Evolutionary conservation across 2,888 invertebrate species (phyloP).

Genomic region (Diachrysia chrysitis): DNA sequence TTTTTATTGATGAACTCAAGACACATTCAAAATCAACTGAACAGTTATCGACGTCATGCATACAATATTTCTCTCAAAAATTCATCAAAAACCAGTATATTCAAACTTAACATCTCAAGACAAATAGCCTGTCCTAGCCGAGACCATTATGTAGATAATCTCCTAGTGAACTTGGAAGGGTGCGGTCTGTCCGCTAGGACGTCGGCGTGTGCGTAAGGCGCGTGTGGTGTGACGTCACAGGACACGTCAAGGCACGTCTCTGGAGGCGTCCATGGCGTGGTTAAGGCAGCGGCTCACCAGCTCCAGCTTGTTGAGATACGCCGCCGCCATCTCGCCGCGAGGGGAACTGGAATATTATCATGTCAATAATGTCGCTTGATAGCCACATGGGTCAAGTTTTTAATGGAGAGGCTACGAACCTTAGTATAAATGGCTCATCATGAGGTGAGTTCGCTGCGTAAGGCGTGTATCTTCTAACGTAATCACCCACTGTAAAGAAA

Average conservation of each 20-base stretch:
- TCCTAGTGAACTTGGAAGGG: too few species aligned
- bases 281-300: constrained; percentile 74
- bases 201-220: constrained; percentile 11
- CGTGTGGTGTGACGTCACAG: constrained; percentile 6
- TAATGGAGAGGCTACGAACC: constrained; percentile 60
- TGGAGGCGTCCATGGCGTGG: constrained; percentile 68
- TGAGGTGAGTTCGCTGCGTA: constrained; percentile 69
- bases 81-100: constrained; percentile 29
- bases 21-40: neutral
- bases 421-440: constrained; percentile 76
- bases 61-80: constrained; percentile 22
- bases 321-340: constrained; percentile 72
- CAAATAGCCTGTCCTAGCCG: neutral
- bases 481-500: constrained; percentile 67
- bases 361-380: neutral
- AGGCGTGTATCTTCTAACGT: constrained; percentile 67
- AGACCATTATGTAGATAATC: too few species aligned
- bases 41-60: constrained; percentile 14
- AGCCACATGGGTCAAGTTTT: neutral
- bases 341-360: constrained; percentile 65
- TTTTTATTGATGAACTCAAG: neutral
- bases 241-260: constrained; percentile 71
- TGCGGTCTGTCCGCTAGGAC: neutral
- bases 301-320: constrained; percentile 76
- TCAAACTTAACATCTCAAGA: constrained; percentile 36